phyloP scores from a whole-genome alignment of 2,113 vertebrate genomes.

The Reinhardtius hippoglossoides region DNA sequence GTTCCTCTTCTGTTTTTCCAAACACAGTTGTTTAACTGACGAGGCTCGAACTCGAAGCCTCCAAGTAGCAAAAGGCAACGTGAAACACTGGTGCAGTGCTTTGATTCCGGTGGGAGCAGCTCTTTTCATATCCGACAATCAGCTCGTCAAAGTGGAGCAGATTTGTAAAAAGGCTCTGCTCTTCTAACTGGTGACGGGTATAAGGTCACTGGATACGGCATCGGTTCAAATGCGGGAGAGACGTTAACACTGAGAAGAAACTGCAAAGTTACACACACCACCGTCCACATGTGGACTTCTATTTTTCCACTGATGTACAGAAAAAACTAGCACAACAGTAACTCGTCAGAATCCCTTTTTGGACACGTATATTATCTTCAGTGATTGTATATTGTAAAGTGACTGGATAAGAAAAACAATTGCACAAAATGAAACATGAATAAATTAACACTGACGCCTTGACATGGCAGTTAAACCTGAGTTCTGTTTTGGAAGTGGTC shows the following conservation, averaged over 20 bases:
- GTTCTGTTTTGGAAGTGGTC: slow-evolving; percentile 84
- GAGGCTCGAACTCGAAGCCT: slow-evolving; percentile 45
- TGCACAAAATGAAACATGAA: slow-evolving; percentile 68
- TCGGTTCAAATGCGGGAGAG: slow-evolving; percentile 38
- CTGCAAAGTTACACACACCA: slow-evolving; percentile 51
- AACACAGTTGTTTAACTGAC: slow-evolving; percentile 48
- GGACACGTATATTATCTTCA: slow-evolving; percentile 33
- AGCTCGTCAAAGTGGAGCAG: slow-evolving; percentile 19
- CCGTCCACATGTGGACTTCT: slow-evolving; percentile 17
- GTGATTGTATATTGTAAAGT: slow-evolving; percentile 45
- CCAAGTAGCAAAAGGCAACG: slow-evolving; percentile 68
- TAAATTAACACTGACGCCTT: slow-evolving; percentile 72
- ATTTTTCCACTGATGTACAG: slow-evolving; percentile 38
- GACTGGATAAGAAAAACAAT: slow-evolving; percentile 23
- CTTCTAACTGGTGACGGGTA: slow-evolving; percentile 38
- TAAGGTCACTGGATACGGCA: slow-evolving; percentile 61
- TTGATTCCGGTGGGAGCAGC: slow-evolving; percentile 33
- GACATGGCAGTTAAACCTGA: slow-evolving; percentile 85
- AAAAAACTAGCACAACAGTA: slow-evolving; percentile 36
- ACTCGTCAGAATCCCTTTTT: slow-evolving; percentile 35
- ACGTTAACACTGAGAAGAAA: slow-evolving; percentile 39
- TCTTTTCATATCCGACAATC: slow-evolving; percentile 36
- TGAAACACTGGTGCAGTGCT: slow-evolving; percentile 46
- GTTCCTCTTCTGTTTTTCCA: slow-evolving; percentile 34
- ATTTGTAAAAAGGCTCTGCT: slow-evolving; percentile 34